Conservation (phyloP, 2,888 invertebrate species). For the Agrilus mali region DNA sequence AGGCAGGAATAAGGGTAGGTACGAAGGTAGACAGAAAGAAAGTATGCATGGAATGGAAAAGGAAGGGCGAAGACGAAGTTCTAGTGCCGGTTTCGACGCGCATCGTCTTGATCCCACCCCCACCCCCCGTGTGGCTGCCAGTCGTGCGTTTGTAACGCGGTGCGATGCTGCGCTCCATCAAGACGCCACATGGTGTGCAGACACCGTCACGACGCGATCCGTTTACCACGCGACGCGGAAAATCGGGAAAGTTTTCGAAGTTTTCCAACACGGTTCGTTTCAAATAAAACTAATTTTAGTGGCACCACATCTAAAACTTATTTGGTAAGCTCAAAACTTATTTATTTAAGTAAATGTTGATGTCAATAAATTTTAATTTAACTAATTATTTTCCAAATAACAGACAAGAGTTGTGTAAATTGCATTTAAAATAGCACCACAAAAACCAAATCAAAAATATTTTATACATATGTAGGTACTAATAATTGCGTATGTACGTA, state of each 20-base stretch:
- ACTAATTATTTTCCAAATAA: no score
- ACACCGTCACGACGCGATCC: constrained; percentile 9
- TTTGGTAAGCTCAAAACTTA: no score
- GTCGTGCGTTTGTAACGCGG: constrained; percentile 10
- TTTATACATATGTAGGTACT: no score
- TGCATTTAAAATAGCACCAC: no score
- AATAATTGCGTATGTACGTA: no score
- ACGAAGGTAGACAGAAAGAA: neutral
- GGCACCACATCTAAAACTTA: neutral
- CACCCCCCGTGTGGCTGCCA: constrained; percentile 10
- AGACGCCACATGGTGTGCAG: constrained; percentile 28
- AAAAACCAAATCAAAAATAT: no score
- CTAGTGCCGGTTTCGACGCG: constrained; percentile 5
- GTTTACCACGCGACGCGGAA: constrained; percentile 7
- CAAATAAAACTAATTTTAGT: neutral
- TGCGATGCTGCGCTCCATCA: constrained; percentile 17
- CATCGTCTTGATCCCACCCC: constrained; percentile 9
- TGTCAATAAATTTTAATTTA: no score
- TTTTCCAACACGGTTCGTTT: constrained; percentile 1
- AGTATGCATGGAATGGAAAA: neutral
- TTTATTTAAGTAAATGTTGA: no score
- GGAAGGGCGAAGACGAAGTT: constrained; percentile 1
- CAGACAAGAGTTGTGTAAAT: no score
- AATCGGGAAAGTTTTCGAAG: constrained; percentile 5
- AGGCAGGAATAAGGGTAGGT: constrained; percentile 16